Percentiles rank a stretch among this genome's conserved stretches.
Evolutionary conservation across 2,888 invertebrate genomes (phyloP).

Genomic region (Acanthacorydalis orientalis): DNA sequence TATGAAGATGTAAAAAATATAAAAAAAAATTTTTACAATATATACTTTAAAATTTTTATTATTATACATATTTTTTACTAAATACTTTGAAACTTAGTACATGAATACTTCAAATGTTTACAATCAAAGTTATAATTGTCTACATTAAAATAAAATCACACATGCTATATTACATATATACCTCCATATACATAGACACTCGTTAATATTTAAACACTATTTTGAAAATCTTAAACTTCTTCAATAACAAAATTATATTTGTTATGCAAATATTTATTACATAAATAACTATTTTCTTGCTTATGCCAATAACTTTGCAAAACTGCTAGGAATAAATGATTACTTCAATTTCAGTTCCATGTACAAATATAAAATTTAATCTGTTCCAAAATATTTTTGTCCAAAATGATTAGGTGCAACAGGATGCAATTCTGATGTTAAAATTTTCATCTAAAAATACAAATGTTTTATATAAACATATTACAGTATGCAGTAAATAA

Average conservation of each 20-base stretch:
- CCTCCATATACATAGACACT: neutral
- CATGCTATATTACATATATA: neutral
- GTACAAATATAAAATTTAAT: constrained; percentile 30
- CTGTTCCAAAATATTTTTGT: constrained; percentile 96
- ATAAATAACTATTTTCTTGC: no score
- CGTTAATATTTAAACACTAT: no score
- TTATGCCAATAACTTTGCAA: no score
- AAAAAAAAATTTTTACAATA: neutral
- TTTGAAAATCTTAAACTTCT: no score
- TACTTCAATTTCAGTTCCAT: no score
- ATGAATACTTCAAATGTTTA: neutral
- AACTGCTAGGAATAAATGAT: no score
- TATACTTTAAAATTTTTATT: no score
- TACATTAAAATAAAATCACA: neutral
- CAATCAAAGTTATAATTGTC: neutral
- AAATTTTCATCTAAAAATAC: constrained; percentile 62
- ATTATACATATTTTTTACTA: no score
- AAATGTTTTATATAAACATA: constrained; percentile 1
- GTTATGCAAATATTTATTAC: no score
- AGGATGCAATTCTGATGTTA: constrained; percentile 89
- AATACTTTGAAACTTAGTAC: no score
- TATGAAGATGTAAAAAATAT: neutral
- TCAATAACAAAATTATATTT: no score
- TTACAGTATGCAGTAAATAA: constrained; percentile 3
- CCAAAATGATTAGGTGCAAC: constrained; percentile 97